These are phyloP conservation scores for Anthopleura xanthogrammica DNA, from an alignment of 92 coral and sea anemone species.

Conservation along the genomic window DNA sequence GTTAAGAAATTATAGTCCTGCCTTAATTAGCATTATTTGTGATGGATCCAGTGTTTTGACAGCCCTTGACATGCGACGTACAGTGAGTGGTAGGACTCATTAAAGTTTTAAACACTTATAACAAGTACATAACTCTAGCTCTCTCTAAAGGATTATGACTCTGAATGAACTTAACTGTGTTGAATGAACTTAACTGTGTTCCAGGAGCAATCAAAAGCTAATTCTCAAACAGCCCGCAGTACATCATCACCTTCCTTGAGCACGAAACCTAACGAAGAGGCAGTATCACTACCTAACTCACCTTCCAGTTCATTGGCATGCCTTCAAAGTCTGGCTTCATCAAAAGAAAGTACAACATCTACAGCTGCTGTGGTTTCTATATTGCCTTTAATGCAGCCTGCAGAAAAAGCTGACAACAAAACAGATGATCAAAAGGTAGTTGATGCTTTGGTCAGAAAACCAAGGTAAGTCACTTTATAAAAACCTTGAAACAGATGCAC, in stretches of 20 bases:
- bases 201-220: not conserved
- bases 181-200: not conserved
- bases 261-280: not conserved
- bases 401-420: conserved; percentile 28
- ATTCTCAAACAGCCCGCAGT: not conserved
- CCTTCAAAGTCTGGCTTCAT: not conserved
- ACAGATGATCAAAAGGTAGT: conserved; percentile 48
- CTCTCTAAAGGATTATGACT: too few species aligned
- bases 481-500: too few species aligned
- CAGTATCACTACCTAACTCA: not conserved
- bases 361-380: not conserved
- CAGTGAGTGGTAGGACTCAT: too few species aligned
- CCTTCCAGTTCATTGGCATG: not conserved
- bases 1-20: too few species aligned
- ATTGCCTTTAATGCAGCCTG: not conserved
- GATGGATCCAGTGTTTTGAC: too few species aligned
- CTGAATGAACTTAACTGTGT: not conserved
- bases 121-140: too few species aligned
- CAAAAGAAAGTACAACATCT: not conserved
- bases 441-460: conserved; percentile 31
- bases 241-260: not conserved
- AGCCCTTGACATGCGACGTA: too few species aligned
- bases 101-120: too few species aligned
- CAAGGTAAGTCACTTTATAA: conserved; percentile 18
- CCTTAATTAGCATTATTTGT: too few species aligned